Percentiles rank a stretch among this genome's conserved stretches.
Evolutionary conservation across 2,797 vertebrate species (phyloP).

Genomic region (Malurus leucopterus): DNA sequence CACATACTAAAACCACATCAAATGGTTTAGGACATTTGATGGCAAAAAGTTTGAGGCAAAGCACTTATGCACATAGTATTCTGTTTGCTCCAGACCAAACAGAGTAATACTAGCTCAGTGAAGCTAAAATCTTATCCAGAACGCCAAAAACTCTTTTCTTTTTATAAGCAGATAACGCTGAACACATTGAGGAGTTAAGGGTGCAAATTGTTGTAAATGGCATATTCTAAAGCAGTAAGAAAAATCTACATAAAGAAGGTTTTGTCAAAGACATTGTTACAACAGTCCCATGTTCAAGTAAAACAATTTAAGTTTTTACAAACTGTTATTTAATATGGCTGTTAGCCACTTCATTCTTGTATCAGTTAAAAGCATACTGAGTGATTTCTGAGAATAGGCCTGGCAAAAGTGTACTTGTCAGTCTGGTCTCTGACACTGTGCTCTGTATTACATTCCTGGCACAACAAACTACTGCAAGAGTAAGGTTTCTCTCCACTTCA

Average conservation of each 20-base stretch:
- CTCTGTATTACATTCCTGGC: not conserved
- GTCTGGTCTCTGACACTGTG: not conserved
- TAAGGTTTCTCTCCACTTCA: not conserved
- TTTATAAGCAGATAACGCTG: not conserved
- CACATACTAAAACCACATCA: accelerated
- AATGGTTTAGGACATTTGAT: not conserved
- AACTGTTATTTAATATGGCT: not conserved
- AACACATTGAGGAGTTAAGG: not conserved
- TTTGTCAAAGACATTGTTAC: not conserved
- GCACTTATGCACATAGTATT: accelerated
- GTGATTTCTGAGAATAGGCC: not conserved
- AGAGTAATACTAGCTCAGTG: not conserved
- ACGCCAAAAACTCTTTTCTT: not conserved
- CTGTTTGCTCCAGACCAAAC: not conserved
- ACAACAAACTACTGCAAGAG: not conserved
- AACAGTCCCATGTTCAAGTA: not conserved
- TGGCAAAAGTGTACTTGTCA: not conserved
- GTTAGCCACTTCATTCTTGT: not conserved
- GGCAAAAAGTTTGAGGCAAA: not conserved
- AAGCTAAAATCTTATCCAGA: not conserved
- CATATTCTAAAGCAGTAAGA: not conserved
- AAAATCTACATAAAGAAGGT: not conserved
- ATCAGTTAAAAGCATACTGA: not conserved
- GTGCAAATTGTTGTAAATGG: not conserved
- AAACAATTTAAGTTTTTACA: not conserved